Evolutionary conservation across 1,140 invertebrate genomes (phyloP), one percentile per base, ranked within the genome.

Genomic region (Ceratoteleas bidentatus): DNA sequence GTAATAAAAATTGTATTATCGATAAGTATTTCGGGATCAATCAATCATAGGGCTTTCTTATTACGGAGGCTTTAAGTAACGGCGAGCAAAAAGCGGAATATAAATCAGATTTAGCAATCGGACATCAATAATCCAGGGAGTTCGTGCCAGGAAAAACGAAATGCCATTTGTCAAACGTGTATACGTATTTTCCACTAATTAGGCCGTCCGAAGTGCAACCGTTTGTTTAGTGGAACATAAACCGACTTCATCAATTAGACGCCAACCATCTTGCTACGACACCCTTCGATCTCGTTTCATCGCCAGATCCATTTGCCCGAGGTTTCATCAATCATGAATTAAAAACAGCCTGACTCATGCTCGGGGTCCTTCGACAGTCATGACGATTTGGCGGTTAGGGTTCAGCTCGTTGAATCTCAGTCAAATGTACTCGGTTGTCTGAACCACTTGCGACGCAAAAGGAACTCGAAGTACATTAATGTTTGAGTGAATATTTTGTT

Each of bases 151-250:
- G 40, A 45, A 36, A 62, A 66, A 70, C 40, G 50, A 65, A 65
- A 43, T 16, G 40, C 38, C 74, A 62, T 77, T 77, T 60, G 54
- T 78, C 66, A 78, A 68, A 16, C 32, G 54, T 74, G 61, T 72
- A 66, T 62, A 47, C 52, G 62, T 69, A 61, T 81, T 81, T 81
- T 69, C 70, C 72, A 49, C 53, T 81, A 81, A 81, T 81, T 75
- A 75, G 65, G 24, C 75, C 60, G 64, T 57, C 47, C 45, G 50
- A 13, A 74, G 64, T 69, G 50, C 69, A 72, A 53, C 58, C 53
- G 61, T 72, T 78, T 78, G 54, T 78, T 78, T 65, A 53, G 32
- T 6, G 32, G 60, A 65, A 65, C 38, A 13, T 60, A 61, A 53
- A 43, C n/a, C 60, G 52, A 58, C 50, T 74, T 81, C 78, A 81